Evolutionary conservation across 2,797 vertebrate genomes (phyloP), one percentile per base, ranked within the genome.

Genomic region (Rhinichthys osculus): DNA sequence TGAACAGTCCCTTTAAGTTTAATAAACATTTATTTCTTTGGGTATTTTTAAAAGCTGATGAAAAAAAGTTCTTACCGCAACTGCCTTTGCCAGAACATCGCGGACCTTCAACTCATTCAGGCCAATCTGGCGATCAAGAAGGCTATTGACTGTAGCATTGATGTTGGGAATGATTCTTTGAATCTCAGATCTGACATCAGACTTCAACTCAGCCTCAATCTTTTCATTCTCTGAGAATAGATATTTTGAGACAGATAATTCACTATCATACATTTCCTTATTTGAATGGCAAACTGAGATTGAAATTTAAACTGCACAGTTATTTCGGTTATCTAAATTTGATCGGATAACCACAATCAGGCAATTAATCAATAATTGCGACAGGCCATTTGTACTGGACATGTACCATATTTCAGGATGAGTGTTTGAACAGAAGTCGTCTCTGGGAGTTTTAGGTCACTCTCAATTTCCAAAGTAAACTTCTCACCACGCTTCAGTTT

Each of bases 41-140:
- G 27, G 27, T 66, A 30, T 69, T 38, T 38, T 38, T 23, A 40
- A 62, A 77, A 62, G 23, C 14, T 62, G 35, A 30, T 27, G 23
- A 40, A n/a, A 74, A 44, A 35, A 79, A n/a, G 38, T 1, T 6
- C 94, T 94, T 96, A 99, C 98, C 95, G 92, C 92, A 0, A 95
- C 91, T 89, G 96, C 94, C 42, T 95, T 96, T 85, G 93, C 95
- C 84, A 96, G 85, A 69, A 98, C 93, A 57, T 98, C 95, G 77
- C 94, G 90, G 78, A 97, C 83, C 74, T 95, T 97, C 95, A 96
- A 95, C 83, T 97, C 95, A 8, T 96, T 96, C 57, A 96, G 91
- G 42, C 95, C 96, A 86, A 98, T 92, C 84, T 93, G 94, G 85
- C 35, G 92, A 83, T 99, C 95, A 88, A 99, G 91, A 73, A 97